These are phyloP conservation scores for Zeus faber DNA, from an alignment of 2,113 vertebrate species.

Conservation along the genomic window DNA sequence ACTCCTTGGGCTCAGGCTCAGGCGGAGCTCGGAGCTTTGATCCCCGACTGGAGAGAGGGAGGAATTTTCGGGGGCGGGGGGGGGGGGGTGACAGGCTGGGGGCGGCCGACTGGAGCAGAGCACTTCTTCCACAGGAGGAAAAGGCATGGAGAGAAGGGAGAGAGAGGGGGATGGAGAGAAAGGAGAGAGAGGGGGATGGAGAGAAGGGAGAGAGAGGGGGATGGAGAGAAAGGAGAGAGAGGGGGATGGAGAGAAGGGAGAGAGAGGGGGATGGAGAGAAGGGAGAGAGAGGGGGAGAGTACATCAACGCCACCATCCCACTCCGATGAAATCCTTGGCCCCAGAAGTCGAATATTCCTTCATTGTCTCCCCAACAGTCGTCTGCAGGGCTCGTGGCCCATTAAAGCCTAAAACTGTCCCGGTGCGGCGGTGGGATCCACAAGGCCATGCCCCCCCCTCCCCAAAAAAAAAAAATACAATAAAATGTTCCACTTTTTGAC, in stretches of 20 bases:
- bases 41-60: constrained; percentile 41
- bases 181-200: constrained; percentile 17
- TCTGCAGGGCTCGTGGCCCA: no score
- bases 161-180: constrained; percentile 22
- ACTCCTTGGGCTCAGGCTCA: constrained; percentile 41
- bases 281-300: constrained; percentile 58
- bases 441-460: no score
- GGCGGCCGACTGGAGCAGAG: no score
- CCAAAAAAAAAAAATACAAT: no score
- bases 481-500: no score
- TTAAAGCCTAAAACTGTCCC: no score
- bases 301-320: constrained; percentile 38
- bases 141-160: constrained; percentile 58
- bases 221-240: not conserved
- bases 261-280: constrained; percentile 49
- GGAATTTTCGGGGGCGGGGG: constrained; percentile 53
- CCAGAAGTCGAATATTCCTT: no score
- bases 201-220: constrained; percentile 32
- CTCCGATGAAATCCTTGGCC: not conserved
- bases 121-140: no score
- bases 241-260: constrained; percentile 52
- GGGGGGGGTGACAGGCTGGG: not conserved
- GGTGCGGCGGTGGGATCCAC: no score
- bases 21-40: constrained; percentile 53
- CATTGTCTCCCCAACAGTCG: no score